Evolutionary conservation across 2,888 invertebrate species (phyloP), one percentile per base, ranked within the genome.

Genomic region (Orthosia incerta): DNA sequence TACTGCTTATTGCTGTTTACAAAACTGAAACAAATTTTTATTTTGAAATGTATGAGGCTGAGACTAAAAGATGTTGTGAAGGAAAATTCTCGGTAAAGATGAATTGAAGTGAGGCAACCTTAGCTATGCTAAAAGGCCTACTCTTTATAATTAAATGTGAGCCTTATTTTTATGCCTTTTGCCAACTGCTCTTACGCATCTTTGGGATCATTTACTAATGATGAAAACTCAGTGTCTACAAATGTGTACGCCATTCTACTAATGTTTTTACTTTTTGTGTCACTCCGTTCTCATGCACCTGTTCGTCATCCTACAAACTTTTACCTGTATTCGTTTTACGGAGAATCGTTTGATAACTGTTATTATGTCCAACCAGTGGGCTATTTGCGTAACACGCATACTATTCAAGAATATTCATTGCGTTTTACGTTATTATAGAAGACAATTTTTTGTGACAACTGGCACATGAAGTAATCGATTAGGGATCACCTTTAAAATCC

Each of bases 1-100:
- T 91, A 91, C 81, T 83, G 80, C 90, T 91, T 93, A 92, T 91
- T 92, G 90, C 93, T 91, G 88, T 91, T 91, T 91, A 89, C 88
- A 80, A 84, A 79, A 84, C 84, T 89, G 84, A 85, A 88, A 86
- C 73, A 78, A 75, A 60, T 82, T 79, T 85, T 84, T 79, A 71
- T 82, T 81, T 85, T 83, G 71, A 79, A 84, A 79, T 71, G 67
- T 78, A 78, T 66, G 62, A 74, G 74, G 77, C 80, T 80, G 62
- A 74, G 74, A 78, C 80, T 80, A 74, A 79, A 57, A 64, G 59
- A 50, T 76, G 72, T 78, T 75, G 75, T 72, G 71, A 69, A 78
- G 60, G 62, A 48, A 67, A 56, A 71, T 76, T 78, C 81, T 66
- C 74, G 60, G 76, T 74, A 70, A 73, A 51, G 61, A 61, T 68